These are phyloP conservation scores for Acanthosoma haemorrhoidale DNA, from an alignment of 2,888 invertebrate species.

Conservation along the genomic window DNA sequence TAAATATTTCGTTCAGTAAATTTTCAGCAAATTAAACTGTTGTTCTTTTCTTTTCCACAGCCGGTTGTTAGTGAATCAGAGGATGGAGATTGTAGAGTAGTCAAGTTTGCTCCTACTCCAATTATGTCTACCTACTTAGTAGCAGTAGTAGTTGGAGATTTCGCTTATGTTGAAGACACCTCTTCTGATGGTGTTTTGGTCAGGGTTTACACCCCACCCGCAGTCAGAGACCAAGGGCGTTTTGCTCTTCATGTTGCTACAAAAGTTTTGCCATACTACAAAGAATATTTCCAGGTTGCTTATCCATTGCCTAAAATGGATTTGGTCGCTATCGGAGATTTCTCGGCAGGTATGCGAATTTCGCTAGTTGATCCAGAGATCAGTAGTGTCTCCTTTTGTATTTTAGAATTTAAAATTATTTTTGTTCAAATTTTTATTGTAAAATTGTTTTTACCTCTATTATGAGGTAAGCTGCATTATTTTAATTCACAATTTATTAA, in stretches of 20 bases:
- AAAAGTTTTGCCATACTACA: slow-evolving; percentile 87
- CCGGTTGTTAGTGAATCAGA: slow-evolving; percentile 45
- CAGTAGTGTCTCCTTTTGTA: too few species aligned
- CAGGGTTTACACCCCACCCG: slow-evolving; percentile 79
- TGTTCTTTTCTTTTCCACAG: slow-evolving; percentile 43
- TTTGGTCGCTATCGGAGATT: slow-evolving; percentile 92
- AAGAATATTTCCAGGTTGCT: slow-evolving; percentile 88
- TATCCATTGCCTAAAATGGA: slow-evolving; percentile 96
- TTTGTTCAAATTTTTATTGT: too few species aligned
- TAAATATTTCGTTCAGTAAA: too few species aligned
- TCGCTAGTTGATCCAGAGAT: too few species aligned
- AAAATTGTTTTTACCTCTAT: too few species aligned
- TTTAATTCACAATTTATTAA: too few species aligned
- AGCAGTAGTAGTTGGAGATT: slow-evolving; percentile 90
- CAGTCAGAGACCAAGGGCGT: slow-evolving; percentile 84
- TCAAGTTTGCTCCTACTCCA: slow-evolving; percentile 78
- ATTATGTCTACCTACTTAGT: slow-evolving; percentile 94
- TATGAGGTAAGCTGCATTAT: too few species aligned
- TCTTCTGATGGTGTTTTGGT: slow-evolving; percentile 77
- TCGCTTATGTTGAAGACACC: slow-evolving; percentile 82
- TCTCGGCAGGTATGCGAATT: slow-evolving; percentile 65
- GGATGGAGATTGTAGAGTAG: slow-evolving; percentile 48
- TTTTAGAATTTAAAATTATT: too few species aligned
- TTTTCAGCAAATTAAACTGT: too few species aligned
- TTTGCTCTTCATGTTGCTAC: slow-evolving; percentile 92